phyloP scores from a whole-genome alignment of 1,140 invertebrate species.

The Tetramorium parvispinum region DNA sequence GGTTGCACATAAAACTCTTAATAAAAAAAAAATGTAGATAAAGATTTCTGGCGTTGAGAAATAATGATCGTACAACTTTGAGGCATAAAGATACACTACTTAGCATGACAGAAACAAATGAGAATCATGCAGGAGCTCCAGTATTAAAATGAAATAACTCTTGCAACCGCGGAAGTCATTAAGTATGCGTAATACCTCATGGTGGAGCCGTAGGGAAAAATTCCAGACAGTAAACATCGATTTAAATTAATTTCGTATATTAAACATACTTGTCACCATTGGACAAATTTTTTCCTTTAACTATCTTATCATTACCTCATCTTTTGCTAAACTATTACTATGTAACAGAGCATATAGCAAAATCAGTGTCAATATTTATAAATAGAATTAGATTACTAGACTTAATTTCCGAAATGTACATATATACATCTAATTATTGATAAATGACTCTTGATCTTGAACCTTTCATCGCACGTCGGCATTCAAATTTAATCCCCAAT shows the following conservation, averaged over 20 bases:
- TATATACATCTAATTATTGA: neutral
- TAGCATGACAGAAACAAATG: conserved; percentile 47
- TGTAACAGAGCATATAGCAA: neutral
- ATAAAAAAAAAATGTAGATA: conserved; percentile 10
- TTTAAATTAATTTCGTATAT: conserved; percentile 53
- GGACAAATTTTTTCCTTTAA: neutral
- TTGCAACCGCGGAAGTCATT: conserved; percentile 44
- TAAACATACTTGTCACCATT: conserved; percentile 2
- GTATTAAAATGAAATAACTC: conserved; percentile 50
- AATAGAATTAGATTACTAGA: neutral
- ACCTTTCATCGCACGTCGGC: neutral
- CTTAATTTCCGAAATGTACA: neutral
- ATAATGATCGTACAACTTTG: conserved; percentile 32
- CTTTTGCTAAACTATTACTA: neutral
- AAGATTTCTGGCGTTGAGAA: conserved; percentile 25
- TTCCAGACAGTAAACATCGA: conserved; percentile 51
- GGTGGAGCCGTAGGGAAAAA: conserved; percentile 8
- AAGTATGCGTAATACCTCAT: conserved; percentile 31
- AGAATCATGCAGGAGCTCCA: conserved; percentile 14
- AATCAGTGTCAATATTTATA: neutral
- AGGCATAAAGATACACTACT: conserved; percentile 28
- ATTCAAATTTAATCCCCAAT: conserved; percentile 51
- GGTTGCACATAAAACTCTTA: neutral
- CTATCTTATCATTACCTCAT: neutral
- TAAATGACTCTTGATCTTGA: conserved; percentile 27